phyloP scores from a whole-genome alignment of 2,113 vertebrate genomes.

The Pseudopipra pipra region DNA sequence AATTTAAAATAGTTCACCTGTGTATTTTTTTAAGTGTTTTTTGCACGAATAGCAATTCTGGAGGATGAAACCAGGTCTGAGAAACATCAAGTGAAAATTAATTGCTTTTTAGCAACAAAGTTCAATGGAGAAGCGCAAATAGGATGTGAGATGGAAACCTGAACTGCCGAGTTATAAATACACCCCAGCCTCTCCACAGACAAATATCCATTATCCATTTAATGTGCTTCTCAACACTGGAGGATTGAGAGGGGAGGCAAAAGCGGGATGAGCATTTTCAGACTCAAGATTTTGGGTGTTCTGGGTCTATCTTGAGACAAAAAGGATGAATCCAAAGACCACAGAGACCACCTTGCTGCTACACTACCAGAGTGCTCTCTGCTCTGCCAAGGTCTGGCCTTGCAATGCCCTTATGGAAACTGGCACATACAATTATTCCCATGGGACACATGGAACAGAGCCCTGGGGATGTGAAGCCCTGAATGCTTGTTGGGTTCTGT shows the following conservation, averaged over 20 bases:
- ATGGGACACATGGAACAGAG: fast-evolving
- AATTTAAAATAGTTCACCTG: background rate
- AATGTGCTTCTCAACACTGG: background rate
- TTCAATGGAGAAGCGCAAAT: background rate
- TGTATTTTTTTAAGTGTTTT: background rate
- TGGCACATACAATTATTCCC: background rate
- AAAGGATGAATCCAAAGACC: background rate
- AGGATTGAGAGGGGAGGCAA: background rate
- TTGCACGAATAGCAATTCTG: background rate
- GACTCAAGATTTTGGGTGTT: background rate
- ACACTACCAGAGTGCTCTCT: fast-evolving
- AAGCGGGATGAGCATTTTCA: background rate
- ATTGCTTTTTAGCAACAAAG: background rate
- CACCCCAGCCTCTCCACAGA: background rate
- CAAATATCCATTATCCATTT: background rate
- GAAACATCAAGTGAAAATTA: background rate
- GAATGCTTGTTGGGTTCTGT: fast-evolving
- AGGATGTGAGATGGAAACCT: background rate
- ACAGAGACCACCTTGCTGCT: fast-evolving
- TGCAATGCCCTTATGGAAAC: background rate
- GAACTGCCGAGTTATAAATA: background rate
- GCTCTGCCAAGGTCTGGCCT: background rate
- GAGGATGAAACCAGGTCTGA: background rate
- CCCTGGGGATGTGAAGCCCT: background rate
- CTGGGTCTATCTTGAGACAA: background rate